A percentile compares a stretch with the other conserved stretches of the same genome.
Evolutionary conservation across 2,797 vertebrate species (phyloP).

Genomic region (Synanceia verrucosa): DNA sequence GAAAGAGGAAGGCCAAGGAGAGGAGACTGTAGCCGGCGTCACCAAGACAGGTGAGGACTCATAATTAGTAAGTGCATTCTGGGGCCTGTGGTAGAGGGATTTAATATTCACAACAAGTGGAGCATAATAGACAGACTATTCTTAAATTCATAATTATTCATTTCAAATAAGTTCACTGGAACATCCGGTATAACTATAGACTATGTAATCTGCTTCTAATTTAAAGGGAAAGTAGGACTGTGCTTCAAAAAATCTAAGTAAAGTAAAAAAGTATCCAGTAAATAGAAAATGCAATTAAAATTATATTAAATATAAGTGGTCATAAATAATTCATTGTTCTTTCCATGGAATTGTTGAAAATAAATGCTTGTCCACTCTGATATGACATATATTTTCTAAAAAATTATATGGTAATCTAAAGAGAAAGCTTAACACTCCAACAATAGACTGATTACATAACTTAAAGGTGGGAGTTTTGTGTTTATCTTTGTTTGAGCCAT

Average conservation of each 20-base stretch:
- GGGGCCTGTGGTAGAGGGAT: background rate
- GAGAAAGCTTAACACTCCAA: background rate
- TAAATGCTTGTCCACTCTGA: background rate
- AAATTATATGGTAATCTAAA: background rate
- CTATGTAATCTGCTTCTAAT: background rate
- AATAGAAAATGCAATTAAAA: no score
- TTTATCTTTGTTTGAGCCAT: background rate
- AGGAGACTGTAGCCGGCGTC: constrained; percentile 26
- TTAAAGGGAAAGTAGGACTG: background rate
- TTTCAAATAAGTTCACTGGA: background rate
- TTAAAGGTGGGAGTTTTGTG: background rate
- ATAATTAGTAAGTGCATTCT: background rate
- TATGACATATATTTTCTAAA: background rate
- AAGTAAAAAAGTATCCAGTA: no score
- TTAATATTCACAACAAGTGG: background rate
- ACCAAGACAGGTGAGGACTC: constrained; percentile 74
- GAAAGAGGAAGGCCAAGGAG: constrained; percentile 12
- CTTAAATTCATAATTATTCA: background rate
- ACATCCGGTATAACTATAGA: background rate
- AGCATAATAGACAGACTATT: background rate
- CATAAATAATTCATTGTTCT: background rate
- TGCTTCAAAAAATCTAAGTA: no score
- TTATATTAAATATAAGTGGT: background rate
- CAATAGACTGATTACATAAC: background rate
- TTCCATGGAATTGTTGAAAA: background rate